phyloP scores from a whole-genome alignment of 2,888 invertebrate species.

The Gandaritis pyraliata region DNA sequence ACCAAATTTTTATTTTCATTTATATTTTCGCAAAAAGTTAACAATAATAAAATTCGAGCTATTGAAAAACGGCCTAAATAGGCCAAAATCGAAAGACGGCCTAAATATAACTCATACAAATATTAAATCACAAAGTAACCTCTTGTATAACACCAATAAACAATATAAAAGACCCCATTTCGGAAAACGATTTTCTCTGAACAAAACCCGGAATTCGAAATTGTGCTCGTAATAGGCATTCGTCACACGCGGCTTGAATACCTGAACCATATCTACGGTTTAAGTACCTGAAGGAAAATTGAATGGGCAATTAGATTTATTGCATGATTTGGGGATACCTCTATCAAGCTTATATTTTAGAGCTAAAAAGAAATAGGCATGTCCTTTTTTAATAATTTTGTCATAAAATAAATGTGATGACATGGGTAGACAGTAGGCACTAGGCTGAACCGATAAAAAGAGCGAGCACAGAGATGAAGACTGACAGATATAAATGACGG shows the following conservation, averaged over 20 bases:
- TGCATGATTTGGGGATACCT: conserved; percentile 1
- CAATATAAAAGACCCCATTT: background rate
- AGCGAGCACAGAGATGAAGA: too few species aligned
- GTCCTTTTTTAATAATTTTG: background rate
- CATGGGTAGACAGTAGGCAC: too few species aligned
- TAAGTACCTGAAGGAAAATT: conserved; percentile 2
- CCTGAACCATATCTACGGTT: background rate
- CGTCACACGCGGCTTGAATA: conserved; percentile 2
- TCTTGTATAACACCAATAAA: background rate
- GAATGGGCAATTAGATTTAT: conserved; percentile 12
- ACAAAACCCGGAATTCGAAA: conserved; percentile 11
- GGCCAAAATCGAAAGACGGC: too few species aligned
- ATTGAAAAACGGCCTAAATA: too few species aligned
- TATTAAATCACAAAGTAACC: background rate
- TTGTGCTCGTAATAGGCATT: background rate
- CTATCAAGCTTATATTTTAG: background rate
- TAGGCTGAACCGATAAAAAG: too few species aligned
- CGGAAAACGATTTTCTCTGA: conserved; percentile 1
- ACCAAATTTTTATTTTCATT: too few species aligned
- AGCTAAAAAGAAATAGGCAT: background rate
- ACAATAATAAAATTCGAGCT: too few species aligned
- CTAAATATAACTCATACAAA: too few species aligned
- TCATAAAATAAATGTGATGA: too few species aligned
- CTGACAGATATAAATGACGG: too few species aligned
- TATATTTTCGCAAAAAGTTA: too few species aligned